Base-by-base conservation (phyloP, 2,113 vertebrate genomes). In the Caracal caracal region DNA sequence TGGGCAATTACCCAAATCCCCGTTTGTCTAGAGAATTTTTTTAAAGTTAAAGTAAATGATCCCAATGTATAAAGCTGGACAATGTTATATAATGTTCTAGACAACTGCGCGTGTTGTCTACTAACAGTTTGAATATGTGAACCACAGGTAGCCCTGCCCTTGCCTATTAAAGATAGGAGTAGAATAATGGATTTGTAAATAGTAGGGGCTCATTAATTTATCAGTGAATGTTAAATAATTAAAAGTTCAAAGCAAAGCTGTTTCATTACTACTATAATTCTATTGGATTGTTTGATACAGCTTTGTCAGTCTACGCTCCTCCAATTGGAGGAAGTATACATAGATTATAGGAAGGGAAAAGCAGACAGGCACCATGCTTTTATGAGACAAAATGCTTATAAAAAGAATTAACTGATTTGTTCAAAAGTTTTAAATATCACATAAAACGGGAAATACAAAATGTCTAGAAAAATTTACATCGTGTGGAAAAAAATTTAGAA, bases 381-480 rank as follows among this genome's bases (percentile, higher is more conserved):
- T 70, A 47, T 33, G 8, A 70, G 26, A 59, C 17, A 40, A 71
- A 76, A 47, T 24, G 30, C 17, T 59, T 30, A 61, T 1, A 37
- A 43, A 68, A 78, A 49, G 2, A 68, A 68, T 75, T 47, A 49
- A 78, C 40, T 84, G 26, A 10, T 71, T 13, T 87, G 6, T 17
- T 76, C 88, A 75, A n/a, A 85, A 51, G 26, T 26, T 92, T 66
- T 66, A 85, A 59, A n/a, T 71, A 43, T 90, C 75, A 56, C 30
- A 30, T 10, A 17, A 30, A 51, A 37, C 17, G 2, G 49, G 49
- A 90, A 65, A 75, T 63, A 30, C 1, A 94, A 88, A 94, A 80
- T 66, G n/a, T 66, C 51, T 68, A 49, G 24, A 94, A 88, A 80
- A 53, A 82, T 70, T 89, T 94, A 35, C 84, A 68, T 75, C 53